Evolutionary conservation across 2,888 invertebrate species (phyloP).

Genomic region (Oligia latruncula): DNA sequence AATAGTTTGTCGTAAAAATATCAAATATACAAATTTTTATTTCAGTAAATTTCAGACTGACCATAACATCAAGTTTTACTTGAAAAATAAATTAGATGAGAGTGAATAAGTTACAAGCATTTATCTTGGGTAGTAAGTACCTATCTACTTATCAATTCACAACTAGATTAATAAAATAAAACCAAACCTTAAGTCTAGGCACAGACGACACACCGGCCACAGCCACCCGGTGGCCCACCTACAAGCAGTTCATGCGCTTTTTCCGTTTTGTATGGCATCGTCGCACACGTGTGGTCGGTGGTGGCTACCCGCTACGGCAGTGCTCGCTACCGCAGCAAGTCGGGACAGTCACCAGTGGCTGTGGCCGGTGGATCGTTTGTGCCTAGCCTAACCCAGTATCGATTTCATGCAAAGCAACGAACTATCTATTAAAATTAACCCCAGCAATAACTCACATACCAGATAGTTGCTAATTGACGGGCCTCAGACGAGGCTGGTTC

Average conservation of each 20-base stretch:
- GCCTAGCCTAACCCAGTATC: not conserved
- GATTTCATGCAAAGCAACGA: not conserved
- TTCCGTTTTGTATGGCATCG: too few species aligned
- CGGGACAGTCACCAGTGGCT: too few species aligned
- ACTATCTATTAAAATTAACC: constrained; percentile 27
- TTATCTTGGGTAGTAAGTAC: not conserved
- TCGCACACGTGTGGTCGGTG: too few species aligned
- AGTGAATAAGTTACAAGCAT: not conserved
- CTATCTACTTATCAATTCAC: not conserved
- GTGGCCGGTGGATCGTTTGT: too few species aligned
- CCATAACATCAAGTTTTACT: constrained; percentile 6
- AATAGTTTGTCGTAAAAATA: constrained; percentile 51
- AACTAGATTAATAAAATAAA: not conserved
- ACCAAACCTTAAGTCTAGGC: not conserved
- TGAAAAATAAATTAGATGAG: not conserved
- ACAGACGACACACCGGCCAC: too few species aligned
- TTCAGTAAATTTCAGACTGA: constrained; percentile 22
- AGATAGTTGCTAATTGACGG: constrained; percentile 59
- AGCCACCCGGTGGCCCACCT: too few species aligned
- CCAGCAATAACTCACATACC: constrained; percentile 35
- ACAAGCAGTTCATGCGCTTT: too few species aligned
- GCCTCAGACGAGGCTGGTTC: constrained; percentile 44
- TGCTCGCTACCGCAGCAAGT: too few species aligned
- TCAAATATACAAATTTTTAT: constrained; percentile 1
- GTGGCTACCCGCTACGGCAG: too few species aligned